Evolutionary conservation across 35 echinoderm and acorn worm species (phyloP).

Genomic region (Diadema setosum): DNA sequence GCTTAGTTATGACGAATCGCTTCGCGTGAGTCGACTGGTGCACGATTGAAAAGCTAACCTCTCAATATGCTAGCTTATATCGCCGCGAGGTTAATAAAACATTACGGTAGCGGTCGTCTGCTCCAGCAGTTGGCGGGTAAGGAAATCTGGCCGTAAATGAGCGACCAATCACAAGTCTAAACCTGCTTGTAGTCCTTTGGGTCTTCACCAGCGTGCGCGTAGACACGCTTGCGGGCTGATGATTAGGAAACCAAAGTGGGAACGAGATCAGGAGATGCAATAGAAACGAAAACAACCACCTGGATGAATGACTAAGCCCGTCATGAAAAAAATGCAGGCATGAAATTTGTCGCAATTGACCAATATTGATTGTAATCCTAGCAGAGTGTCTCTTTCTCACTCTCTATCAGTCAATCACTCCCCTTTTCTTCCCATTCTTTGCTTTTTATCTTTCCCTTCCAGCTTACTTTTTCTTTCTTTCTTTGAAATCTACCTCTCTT

Average conservation of each 20-base stretch:
- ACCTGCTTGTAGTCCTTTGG: too few relatives aligned
- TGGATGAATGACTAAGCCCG: too few relatives aligned
- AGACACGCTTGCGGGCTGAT: too few relatives aligned
- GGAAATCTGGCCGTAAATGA: not conserved
- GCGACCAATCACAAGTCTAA: not conserved
- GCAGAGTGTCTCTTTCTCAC: not conserved
- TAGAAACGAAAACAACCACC: too few relatives aligned
- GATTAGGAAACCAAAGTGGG: too few relatives aligned
- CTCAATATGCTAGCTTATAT: not conserved
- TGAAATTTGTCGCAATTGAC: too few relatives aligned
- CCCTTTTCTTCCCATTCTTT: not conserved
- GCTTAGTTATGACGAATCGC: not conserved
- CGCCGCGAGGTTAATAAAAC: not conserved
- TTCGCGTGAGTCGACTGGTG: not conserved
- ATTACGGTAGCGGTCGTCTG: not conserved
- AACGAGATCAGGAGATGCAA: too few relatives aligned
- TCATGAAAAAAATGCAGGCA: too few relatives aligned
- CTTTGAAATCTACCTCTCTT: not conserved
- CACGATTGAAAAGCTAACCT: not conserved
- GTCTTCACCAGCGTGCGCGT: too few relatives aligned
- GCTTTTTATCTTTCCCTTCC: not conserved
- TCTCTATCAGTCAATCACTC: not conserved
- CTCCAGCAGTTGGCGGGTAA: not conserved
- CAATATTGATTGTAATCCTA: too few relatives aligned
- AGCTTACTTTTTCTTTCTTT: not conserved